Evolutionary conservation across 2,113 vertebrate genomes (phyloP).

Genomic region (Eleginops maclovinus): DNA sequence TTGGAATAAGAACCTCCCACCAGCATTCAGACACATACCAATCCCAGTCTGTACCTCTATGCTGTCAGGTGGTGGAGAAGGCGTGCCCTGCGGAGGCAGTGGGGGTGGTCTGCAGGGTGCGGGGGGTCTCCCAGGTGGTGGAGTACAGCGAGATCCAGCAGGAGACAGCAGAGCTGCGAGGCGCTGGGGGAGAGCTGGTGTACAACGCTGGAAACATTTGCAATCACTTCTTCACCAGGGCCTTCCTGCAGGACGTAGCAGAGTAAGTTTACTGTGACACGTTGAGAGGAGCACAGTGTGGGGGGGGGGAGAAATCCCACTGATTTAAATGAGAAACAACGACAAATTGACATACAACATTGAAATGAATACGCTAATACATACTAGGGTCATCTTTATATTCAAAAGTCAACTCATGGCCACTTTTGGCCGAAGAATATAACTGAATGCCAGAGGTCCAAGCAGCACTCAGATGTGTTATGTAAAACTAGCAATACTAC

Average conservation of each 20-base stretch:
- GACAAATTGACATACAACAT: too few relatives aligned
- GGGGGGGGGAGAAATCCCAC: not conserved
- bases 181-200: constrained; percentile 81
- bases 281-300: not conserved
- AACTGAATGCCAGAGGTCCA: too few relatives aligned
- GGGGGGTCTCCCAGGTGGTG: constrained; percentile 89
- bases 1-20: too few relatives aligned
- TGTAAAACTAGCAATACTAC: too few relatives aligned
- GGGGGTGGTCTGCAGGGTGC: constrained; percentile 92
- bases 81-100: constrained; percentile 89
- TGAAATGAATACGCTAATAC: too few relatives aligned
- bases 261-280: constrained; percentile 81
- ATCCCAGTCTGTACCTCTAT: too few relatives aligned
- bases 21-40: too few relatives aligned
- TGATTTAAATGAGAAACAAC: not conserved
- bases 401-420: too few relatives aligned
- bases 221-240: constrained; percentile 93
- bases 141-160: constrained; percentile 93
- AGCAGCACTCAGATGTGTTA: too few relatives aligned
- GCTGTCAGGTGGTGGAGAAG: constrained; percentile 92
- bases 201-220: constrained; percentile 93
- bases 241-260: constrained; percentile 86
- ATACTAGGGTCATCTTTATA: too few relatives aligned
- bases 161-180: constrained; percentile 77
- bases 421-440: too few relatives aligned